Evolutionary conservation across 2,888 invertebrate species (phyloP).

Genomic region (Mythimna albipuncta): DNA sequence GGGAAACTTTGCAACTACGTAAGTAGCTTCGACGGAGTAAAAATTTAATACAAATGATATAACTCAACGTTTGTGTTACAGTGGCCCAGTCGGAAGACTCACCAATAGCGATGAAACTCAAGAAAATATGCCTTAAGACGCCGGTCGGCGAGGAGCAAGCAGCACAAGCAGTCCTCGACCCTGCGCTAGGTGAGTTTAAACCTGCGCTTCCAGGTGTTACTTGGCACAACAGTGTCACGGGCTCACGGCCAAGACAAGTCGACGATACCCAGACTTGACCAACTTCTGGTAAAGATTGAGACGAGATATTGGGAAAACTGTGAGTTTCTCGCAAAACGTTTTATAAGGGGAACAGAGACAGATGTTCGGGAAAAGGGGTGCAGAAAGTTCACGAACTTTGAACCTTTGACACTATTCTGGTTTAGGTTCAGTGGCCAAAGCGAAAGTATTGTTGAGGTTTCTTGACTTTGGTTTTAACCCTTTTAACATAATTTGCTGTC

Average conservation of each 20-base stretch:
- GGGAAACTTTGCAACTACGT: too few species aligned
- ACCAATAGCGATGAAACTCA: conserved; percentile 93
- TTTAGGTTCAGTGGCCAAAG: conserved; percentile 28
- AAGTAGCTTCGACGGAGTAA: too few species aligned
- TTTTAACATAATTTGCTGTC: background rate
- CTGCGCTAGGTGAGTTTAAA: conserved; percentile 90
- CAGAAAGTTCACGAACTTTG: conserved; percentile 50
- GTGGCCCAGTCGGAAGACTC: conserved; percentile 93
- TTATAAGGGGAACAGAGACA: conserved; percentile 7
- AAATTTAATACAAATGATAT: background rate
- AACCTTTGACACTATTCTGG: conserved; percentile 38
- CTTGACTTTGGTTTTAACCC: background rate
- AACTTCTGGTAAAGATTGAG: conserved; percentile 15
- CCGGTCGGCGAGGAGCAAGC: conserved; percentile 93
- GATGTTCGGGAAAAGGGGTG: conserved; percentile 16
- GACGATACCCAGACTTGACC: conserved; percentile 29
- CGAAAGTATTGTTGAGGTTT: conserved; percentile 27
- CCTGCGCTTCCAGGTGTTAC: conserved; percentile 41
- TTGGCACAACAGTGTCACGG: conserved; percentile 44
- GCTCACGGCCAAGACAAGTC: conserved; percentile 50
- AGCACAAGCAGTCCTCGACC: conserved; percentile 92
- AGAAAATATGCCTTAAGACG: conserved; percentile 94
- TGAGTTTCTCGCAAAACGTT: conserved; percentile 20
- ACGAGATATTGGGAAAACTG: conserved; percentile 19
- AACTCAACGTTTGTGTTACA: conserved; percentile 79